phyloP scores from a whole-genome alignment of 2,113 vertebrate genomes.

The Pimephales promelas region DNA sequence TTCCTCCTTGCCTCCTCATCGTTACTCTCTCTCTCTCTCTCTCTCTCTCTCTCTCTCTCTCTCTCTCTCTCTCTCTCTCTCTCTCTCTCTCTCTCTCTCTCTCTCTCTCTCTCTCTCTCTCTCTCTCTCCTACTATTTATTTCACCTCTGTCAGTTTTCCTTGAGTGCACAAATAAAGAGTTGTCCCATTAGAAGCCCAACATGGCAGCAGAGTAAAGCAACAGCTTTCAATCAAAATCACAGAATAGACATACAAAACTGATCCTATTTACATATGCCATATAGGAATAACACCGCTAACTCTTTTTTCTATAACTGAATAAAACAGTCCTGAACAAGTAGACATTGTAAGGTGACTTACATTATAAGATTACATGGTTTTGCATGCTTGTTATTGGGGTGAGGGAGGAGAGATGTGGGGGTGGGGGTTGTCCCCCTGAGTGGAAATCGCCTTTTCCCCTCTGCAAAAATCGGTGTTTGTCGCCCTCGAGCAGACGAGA shows the following conservation, averaged over 20 bases:
- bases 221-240: conserved; percentile 31
- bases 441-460: not conserved
- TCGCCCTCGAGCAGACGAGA: not conserved
- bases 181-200: conserved; percentile 65
- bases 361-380: not conserved
- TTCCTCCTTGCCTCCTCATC: too few relatives aligned
- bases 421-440: not conserved
- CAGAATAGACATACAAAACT: not conserved
- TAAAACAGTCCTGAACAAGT: not conserved
- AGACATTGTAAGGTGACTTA: not conserved
- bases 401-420: not conserved
- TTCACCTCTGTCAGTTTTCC: conserved; percentile 46
- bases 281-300: not conserved
- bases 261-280: not conserved
- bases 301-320: not conserved
- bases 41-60: conserved; percentile 46
- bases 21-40: too few relatives aligned
- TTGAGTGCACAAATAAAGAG: conserved; percentile 57
- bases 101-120: conserved; percentile 53
- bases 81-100: conserved; percentile 53
- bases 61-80: conserved; percentile 54
- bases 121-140: conserved; percentile 20
- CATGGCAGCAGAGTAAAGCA: conserved; percentile 49
- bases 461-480: not conserved
- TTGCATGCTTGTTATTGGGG: not conserved